A percentile compares a stretch with the other conserved stretches of the same genome.
phyloP scores from a whole-genome alignment of 2,797 vertebrate genomes.

The Tauraco hartlaubi region DNA sequence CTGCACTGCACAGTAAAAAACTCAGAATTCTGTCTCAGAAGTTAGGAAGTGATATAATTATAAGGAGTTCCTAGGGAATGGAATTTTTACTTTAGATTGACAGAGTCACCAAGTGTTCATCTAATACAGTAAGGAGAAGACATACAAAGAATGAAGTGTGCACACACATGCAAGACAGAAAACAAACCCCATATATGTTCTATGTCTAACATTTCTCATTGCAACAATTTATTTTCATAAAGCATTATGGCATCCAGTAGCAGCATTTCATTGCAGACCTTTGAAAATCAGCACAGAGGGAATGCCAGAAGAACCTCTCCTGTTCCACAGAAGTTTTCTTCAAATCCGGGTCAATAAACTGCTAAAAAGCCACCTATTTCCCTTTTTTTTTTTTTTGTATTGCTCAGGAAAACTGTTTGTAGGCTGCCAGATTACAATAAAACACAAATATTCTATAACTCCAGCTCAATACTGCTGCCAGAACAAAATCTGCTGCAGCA shows the following conservation, averaged over 20 bases:
- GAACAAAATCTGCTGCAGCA: not conserved
- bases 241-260: conserved; percentile 35
- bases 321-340: conserved; percentile 27
- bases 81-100: not conserved
- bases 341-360: not conserved
- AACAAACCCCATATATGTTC: conserved; percentile 14
- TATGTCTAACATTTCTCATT: not conserved
- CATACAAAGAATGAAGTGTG: conserved; percentile 42
- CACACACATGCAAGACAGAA: conserved; percentile 56
- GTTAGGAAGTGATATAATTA: not conserved
- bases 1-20: not conserved
- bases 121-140: conserved; percentile 43
- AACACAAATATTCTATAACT: conserved; percentile 1
- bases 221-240: not conserved
- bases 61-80: not conserved
- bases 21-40: not conserved
- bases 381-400: too few species aligned
- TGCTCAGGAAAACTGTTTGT: not conserved
- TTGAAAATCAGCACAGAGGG: conserved; percentile 31
- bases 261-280: conserved; percentile 11
- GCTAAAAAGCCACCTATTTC: not conserved
- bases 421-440: not conserved
- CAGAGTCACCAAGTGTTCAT: conserved; percentile 48
- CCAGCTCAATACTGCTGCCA: not conserved
- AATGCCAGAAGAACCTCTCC: not conserved